These are phyloP conservation scores for Colletes gigas DNA, from an alignment of 1,140 invertebrate genomes.

Conservation along the genomic window DNA sequence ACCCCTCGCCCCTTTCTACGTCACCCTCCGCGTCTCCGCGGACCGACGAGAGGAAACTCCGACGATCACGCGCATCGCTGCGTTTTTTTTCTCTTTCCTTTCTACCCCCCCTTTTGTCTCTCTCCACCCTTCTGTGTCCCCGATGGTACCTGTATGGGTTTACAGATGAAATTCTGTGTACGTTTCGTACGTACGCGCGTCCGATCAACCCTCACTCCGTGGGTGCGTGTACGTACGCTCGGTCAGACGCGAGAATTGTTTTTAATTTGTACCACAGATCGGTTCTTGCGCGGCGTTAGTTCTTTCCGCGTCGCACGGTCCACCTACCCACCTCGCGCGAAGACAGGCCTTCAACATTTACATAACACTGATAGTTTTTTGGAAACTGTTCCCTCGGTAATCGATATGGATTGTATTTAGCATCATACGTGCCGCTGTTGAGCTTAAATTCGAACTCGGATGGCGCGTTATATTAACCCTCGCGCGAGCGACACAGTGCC, in stretches of 20 bases:
- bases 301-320: too few relatives aligned
- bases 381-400: too few relatives aligned
- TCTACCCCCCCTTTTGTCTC: neutral
- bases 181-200: constrained; percentile 18
- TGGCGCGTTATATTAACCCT: too few relatives aligned
- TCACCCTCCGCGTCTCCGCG: neutral
- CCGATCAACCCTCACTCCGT: constrained; percentile 6
- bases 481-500: too few relatives aligned
- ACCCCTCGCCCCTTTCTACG: neutral
- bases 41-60: constrained; percentile 45
- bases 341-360: too few relatives aligned
- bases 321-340: too few relatives aligned
- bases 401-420: too few relatives aligned
- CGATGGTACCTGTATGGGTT: neutral
- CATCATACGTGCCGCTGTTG: too few relatives aligned
- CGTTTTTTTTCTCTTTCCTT: constrained; percentile 39
- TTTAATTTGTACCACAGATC: constrained; percentile 11
- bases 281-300: too few relatives aligned
- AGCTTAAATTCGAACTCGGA: too few relatives aligned
- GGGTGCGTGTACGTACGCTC: neutral
- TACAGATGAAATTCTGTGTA: constrained; percentile 29
- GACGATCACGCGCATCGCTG: constrained; percentile 43
- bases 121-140: neutral
- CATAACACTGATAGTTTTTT: too few relatives aligned
- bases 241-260: constrained; percentile 42